phyloP scores from a whole-genome alignment of 2,113 vertebrate genomes.

The Hippocampus mohnikei region DNA sequence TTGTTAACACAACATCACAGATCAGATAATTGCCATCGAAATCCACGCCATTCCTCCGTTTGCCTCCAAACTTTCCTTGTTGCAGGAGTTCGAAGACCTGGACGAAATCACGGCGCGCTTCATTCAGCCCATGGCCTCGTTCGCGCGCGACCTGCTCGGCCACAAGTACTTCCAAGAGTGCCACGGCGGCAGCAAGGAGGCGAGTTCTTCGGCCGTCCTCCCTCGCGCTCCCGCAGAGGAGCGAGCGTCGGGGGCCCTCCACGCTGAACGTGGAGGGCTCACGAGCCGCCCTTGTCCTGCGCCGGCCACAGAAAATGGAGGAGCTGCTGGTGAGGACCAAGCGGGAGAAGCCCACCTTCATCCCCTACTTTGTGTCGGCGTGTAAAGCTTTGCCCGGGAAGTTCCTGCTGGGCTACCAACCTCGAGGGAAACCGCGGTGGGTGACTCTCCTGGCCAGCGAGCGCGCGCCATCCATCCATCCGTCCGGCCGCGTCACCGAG shows the following conservation, averaged over 20 bases:
- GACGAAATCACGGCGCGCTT: conserved; percentile 97
- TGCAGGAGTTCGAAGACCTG: conserved; percentile 95
- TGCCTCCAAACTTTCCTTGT: no score
- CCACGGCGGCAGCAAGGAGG: conserved; percentile 87
- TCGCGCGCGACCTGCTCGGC: conserved; percentile 89
- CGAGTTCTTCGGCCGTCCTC: conserved; percentile 24
- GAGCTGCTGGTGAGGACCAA: conserved; percentile 87
- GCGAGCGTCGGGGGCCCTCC: no score
- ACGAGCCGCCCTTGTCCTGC: conserved; percentile 8
- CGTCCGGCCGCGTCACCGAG: not conserved
- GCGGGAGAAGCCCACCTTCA: conserved; percentile 96
- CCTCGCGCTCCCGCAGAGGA: no score
- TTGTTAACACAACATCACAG: no score
- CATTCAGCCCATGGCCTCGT: conserved; percentile 97
- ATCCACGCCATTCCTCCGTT: no score
- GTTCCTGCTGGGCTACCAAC: conserved; percentile 95
- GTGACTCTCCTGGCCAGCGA: not conserved
- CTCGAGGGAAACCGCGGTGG: conserved; percentile 87
- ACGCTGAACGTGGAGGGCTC: no score
- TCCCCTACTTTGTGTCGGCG: conserved; percentile 92
- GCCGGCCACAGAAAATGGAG: conserved; percentile 88
- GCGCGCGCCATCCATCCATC: no score
- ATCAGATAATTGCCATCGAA: no score
- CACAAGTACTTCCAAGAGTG: conserved; percentile 98
- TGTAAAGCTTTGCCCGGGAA: conserved; percentile 96